These are phyloP conservation scores for Lamprotornis superbus DNA, from an alignment of 2,113 vertebrate species.

Conservation along the genomic window DNA sequence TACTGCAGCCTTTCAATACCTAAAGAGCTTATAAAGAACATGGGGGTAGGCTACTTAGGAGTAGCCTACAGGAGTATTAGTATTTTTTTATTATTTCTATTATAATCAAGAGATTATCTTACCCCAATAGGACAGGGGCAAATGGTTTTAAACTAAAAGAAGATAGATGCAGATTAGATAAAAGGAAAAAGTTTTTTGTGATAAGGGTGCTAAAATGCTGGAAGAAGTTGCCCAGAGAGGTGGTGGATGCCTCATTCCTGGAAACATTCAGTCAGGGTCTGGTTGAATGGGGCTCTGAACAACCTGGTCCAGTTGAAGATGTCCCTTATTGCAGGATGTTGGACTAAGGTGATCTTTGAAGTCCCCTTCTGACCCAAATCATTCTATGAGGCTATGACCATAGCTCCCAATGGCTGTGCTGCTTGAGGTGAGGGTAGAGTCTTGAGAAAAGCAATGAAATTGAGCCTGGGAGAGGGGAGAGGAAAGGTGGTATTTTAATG, in stretches of 20 bases:
- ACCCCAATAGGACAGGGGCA: fast-evolving
- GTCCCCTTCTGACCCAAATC: neutral
- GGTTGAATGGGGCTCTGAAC: neutral
- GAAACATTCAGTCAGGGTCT: neutral
- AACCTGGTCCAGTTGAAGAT: neutral
- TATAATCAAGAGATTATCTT: neutral
- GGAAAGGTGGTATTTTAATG: neutral
- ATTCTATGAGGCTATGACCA: neutral
- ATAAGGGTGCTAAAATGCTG: neutral
- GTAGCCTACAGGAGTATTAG: neutral
- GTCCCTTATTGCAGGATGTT: neutral
- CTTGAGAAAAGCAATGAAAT: neutral
- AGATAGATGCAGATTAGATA: neutral
- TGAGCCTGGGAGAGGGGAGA: neutral
- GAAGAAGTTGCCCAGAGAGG: neutral
- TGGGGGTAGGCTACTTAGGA: neutral
- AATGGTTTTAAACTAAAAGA: neutral
- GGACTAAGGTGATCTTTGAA: neutral
- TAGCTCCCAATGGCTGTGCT: neutral
- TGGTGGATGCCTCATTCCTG: neutral
- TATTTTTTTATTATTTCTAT: neutral
- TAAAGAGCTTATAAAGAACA: neutral
- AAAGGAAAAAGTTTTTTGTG: neutral
- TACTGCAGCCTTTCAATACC: neutral
- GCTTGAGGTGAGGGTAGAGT: neutral